Base-by-base conservation (phyloP, 1,140 invertebrate genomes). In the Camponotus vicinus region DNA sequence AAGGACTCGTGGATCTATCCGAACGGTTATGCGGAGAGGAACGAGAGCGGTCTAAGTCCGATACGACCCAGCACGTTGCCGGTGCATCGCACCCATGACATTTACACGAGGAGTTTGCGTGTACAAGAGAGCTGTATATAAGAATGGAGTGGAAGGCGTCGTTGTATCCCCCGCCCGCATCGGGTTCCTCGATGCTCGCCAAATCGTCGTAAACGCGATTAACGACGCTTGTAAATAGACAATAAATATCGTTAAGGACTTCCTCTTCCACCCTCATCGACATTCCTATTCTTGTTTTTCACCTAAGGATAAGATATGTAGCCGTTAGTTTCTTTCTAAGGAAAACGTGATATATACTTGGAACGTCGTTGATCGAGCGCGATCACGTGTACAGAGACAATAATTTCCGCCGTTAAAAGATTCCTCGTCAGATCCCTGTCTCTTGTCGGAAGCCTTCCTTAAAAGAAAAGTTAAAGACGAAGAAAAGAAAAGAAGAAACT, bases 61-160 rank as follows among this genome's bases (percentile, higher is more conserved):
- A 71, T 90, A 18, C 90, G 93, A 59, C 93, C 93, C 2, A 94
- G 89, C 71, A 93, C 93, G 32, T 80, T 94, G 37, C 92, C 93
- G 21, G 93, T 94, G 7, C 92, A 93, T 75, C 92, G 92, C 57
- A 91, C 87, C 11, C 93, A 93, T 66, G 93, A 94, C 59, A 93
- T 94, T 27, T 94, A 94, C 75, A 94, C 93, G 79, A 93, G 92
- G 79, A 94, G 93, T 87, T 90, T 92, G 27, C 90, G 93, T 55
- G 92, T 94, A 52, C 93, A 94, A 73, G 93, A 94, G 64, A 94
- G 93, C 86, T 94, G 93, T 93, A 94, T 94, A 94, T 94, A 93
- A 89, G 49, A 6, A 64, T 32, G 11, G 27, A 49, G 27, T n/a
- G 84, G 57, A 40, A 21, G 40, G 37, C 52, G 37, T 40, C 37